Conservation (phyloP, 2,113 vertebrate species). For the Toxostoma redivivum region DNA sequence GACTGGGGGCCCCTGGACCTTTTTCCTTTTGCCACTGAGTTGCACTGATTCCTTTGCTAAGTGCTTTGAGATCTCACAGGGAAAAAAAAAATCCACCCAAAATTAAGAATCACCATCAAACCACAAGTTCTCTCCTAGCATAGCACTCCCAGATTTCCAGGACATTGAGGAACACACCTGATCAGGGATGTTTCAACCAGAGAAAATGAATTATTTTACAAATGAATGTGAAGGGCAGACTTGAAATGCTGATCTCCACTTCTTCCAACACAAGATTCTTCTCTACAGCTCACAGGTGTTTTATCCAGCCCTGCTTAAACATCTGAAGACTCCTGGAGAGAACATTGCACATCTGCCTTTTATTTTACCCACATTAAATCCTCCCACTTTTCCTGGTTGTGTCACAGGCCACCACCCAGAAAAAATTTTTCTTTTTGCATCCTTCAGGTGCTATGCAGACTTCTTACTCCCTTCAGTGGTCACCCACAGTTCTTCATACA, state of each 20-base stretch:
- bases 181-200: neutral
- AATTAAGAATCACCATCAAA: neutral
- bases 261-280: neutral
- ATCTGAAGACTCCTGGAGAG: neutral
- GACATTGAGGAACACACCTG: neutral
- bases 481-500: neutral
- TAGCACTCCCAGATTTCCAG: neutral
- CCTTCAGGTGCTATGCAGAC: neutral
- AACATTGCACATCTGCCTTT: neutral
- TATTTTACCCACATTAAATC: neutral
- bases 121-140: neutral
- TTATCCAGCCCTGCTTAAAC: neutral
- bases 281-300: neutral
- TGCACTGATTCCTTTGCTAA: neutral
- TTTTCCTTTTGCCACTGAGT: neutral
- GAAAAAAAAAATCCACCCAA: too few species aligned
- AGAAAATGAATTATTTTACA: neutral
- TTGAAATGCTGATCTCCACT: neutral
- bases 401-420: neutral
- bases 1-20: neutral
- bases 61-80: neutral
- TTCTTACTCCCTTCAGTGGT: neutral
- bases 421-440: neutral
- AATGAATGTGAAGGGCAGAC: neutral
- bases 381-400: neutral